A percentile compares a stretch with the other conserved stretches of the same genome.
These are phyloP conservation scores for Rhadinocentrus ornatus DNA, from an alignment of 2,797 vertebrate genomes.

Conservation along the genomic window DNA sequence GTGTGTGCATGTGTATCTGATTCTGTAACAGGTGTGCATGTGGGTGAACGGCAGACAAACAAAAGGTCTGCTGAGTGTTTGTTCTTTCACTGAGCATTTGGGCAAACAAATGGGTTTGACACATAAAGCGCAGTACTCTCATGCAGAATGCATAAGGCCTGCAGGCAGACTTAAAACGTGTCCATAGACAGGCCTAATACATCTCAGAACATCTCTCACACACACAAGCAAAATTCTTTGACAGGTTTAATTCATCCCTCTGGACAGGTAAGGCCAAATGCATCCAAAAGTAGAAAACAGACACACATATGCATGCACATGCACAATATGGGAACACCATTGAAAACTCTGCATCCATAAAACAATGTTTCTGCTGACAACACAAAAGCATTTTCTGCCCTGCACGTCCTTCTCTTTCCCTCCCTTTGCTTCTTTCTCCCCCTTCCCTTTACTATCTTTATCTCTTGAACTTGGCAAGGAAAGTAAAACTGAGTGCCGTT, in stretches of 20 bases:
- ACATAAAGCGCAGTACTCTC: slow-evolving; percentile 76
- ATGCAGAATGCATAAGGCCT: slow-evolving; percentile 81
- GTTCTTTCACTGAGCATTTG: slow-evolving; percentile 72
- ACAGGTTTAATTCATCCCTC: slow-evolving; percentile 75
- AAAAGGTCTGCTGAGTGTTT: slow-evolving; percentile 73
- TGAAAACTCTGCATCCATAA: slow-evolving; percentile 75
- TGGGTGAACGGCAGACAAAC: slow-evolving; percentile 63
- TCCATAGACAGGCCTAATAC: slow-evolving; percentile 73
- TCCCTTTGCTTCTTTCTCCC: background rate
- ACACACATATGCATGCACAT: slow-evolving; percentile 8
- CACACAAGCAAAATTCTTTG: slow-evolving; percentile 47
- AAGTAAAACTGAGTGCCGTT: slow-evolving; percentile 26
- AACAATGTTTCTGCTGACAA: slow-evolving; percentile 80
- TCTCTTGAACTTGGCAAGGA: slow-evolving; percentile 29
- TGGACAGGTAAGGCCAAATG: slow-evolving; percentile 77
- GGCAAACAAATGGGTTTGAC: slow-evolving; percentile 81
- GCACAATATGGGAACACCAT: slow-evolving; percentile 47
- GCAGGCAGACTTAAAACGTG: slow-evolving; percentile 76
- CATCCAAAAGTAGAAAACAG: slow-evolving; percentile 47
- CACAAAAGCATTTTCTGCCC: slow-evolving; percentile 59
- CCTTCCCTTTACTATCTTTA: slow-evolving; percentile 19
- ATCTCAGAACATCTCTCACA: slow-evolving; percentile 63
- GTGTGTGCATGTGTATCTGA: slow-evolving; percentile 3
- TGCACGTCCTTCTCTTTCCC: slow-evolving; percentile 7
- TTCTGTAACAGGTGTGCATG: slow-evolving; percentile 33